A percentile compares a stretch with the other conserved stretches of the same genome.
These are phyloP conservation scores for Zootermopsis nevadensis DNA, from an alignment of 2,888 invertebrate species.

Conservation along the genomic window DNA sequence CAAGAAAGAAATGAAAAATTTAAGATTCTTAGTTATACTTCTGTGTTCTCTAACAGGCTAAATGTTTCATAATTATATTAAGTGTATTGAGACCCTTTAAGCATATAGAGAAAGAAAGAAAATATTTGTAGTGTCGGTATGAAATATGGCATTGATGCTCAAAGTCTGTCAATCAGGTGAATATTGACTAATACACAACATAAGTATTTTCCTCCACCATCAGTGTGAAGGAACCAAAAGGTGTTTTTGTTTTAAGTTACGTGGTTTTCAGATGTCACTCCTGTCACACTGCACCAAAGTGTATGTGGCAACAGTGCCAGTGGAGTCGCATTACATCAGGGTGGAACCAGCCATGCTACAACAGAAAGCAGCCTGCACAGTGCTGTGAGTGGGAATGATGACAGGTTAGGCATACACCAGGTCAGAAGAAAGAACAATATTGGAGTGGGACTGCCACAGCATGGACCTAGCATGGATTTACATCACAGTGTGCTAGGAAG, in stretches of 20 bases:
- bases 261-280: background rate
- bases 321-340: background rate
- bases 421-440: too few species aligned
- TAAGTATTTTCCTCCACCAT: too few species aligned
- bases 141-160: too few species aligned
- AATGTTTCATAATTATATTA: background rate
- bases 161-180: too few species aligned
- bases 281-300: background rate
- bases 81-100: background rate
- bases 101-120: too few species aligned
- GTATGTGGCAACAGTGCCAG: background rate
- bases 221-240: too few species aligned
- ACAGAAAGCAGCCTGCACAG: background rate
- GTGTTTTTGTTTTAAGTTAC: too few species aligned
- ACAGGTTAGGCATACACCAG: background rate
- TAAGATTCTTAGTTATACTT: too few species aligned
- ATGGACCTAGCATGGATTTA: background rate
- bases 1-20: too few species aligned
- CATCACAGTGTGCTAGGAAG: background rate
- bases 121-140: too few species aligned
- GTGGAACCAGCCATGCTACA: background rate
- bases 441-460: background rate
- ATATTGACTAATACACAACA: too few species aligned
- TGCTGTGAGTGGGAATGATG: background rate
- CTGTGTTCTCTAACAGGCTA: too few species aligned